Base-by-base conservation (phyloP, 2,888 invertebrate genomes). In the Zygaena filipendulae region DNA sequence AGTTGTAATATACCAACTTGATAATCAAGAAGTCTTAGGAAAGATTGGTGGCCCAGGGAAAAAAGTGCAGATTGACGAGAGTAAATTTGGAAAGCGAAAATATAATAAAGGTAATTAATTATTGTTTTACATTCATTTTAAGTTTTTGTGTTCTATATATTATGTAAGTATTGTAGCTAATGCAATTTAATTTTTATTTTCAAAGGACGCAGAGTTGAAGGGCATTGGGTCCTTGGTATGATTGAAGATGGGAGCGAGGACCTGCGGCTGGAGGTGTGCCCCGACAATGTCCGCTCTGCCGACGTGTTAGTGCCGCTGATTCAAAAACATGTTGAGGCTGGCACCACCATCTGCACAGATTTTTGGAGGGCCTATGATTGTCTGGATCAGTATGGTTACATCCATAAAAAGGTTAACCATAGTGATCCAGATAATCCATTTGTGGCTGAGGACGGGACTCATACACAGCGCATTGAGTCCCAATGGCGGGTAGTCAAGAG, bases 261-360 rank as follows among this genome's bases (percentile, higher is more conserved):
- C n/a, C n/a, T n/a, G n/a, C n/a, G n/a, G n/a, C n/a, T n/a, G n/a
- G n/a, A n/a, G n/a, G n/a, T n/a, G n/a, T 48, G 46, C 27, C 43
- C 43, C 5, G 35, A 40, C 4, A 43, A 44, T 35, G 25, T 25
- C 1, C 24, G 40, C 3, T 23, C 21, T 4, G 38, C 43, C 3
- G 42, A 40, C 3, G 29, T 43, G 3, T 25, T 46, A 27, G 30
- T 47, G 30, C 34, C 42, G 10, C 28, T 48, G 3, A 42, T 45
- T 13, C 12, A 40, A 34, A 45, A 45, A 10, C 38, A 44, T 39
- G 42, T 44, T 23, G 25, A 16, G 19, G 38, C 25, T 13, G 40
- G 43, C 24, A 25, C 39, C 7, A 40, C 18, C 3, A 42, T 40
- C 2, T 39, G 42, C 10, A 42, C 42, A 0, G 41, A 42, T 28